phyloP scores from a whole-genome alignment of 2,888 invertebrate genomes.

The Catocala sponsa region DNA sequence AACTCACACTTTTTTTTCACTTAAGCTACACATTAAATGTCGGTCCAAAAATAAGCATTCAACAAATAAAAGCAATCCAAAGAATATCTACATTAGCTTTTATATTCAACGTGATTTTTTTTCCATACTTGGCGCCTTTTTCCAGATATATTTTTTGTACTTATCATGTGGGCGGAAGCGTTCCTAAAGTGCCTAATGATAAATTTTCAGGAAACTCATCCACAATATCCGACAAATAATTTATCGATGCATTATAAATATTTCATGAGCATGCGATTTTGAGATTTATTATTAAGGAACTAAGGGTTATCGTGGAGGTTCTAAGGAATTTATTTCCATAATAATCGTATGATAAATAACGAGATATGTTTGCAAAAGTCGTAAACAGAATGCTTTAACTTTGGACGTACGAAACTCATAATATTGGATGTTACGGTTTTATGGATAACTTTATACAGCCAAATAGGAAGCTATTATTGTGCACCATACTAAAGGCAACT shows the following conservation, averaged over 20 bases:
- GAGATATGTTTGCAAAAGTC: constrained; percentile 11
- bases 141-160: constrained; percentile 29
- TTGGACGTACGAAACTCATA: constrained; percentile 16
- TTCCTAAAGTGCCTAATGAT: constrained; percentile 26
- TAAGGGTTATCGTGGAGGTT: constrained; percentile 14
- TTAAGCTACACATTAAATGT: not conserved
- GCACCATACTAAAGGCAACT: no score
- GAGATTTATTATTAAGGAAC: constrained; percentile 4
- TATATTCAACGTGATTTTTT: constrained; percentile 23
- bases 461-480: not conserved
- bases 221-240: constrained; percentile 32
- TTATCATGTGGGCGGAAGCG: constrained; percentile 18
- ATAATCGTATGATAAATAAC: constrained; percentile 21
- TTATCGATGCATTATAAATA: constrained; percentile 31
- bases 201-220: constrained; percentile 36
- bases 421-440: not conserved
- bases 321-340: constrained; percentile 4
- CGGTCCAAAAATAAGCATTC: constrained; percentile 5
- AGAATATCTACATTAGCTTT: constrained; percentile 14
- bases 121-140: constrained; percentile 9
- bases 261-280: constrained; percentile 13
- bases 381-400: constrained; percentile 29
- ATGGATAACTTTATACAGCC: not conserved
- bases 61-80: constrained; percentile 23
- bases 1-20: not conserved